phyloP scores from a whole-genome alignment of 1,140 invertebrate genomes.

The Papilio xuthus region DNA sequence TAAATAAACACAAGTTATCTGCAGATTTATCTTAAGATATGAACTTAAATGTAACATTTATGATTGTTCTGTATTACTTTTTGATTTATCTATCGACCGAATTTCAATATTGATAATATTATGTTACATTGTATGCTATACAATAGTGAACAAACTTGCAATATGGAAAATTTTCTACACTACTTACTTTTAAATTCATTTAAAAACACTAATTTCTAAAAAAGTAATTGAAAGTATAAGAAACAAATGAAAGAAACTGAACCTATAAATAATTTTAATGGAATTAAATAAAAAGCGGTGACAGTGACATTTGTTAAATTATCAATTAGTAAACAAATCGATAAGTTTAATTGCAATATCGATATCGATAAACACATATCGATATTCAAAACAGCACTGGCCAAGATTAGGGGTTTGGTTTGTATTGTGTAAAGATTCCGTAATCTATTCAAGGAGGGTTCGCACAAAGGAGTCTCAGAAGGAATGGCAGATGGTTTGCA shows the following conservation, averaged over 20 bases:
- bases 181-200: not conserved
- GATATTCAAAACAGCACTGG: slow-evolving; percentile 48
- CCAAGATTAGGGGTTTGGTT: slow-evolving; percentile 58
- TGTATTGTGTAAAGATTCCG: slow-evolving; percentile 52
- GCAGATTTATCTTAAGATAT: slow-evolving; percentile 15
- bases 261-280: too few relatives aligned
- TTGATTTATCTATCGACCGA: not conserved
- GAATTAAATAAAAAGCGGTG: too few relatives aligned
- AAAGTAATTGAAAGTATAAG: too few relatives aligned
- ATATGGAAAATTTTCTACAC: not conserved
- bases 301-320: too few relatives aligned
- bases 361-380: slow-evolving; percentile 41
- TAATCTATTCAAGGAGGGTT: slow-evolving; percentile 67
- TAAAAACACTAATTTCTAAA: too few relatives aligned
- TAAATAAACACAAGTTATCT: slow-evolving; percentile 22
- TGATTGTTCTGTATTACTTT: not conserved
- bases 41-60: not conserved
- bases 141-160: not conserved
- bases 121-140: not conserved
- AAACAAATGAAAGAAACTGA: too few relatives aligned
- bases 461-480: slow-evolving; percentile 51
- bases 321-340: not conserved
- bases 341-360: not conserved
- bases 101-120: not conserved
- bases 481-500: slow-evolving; percentile 66